Conservation (phyloP, 2,888 invertebrate genomes). For the Drosophila niveifrons region DNA sequence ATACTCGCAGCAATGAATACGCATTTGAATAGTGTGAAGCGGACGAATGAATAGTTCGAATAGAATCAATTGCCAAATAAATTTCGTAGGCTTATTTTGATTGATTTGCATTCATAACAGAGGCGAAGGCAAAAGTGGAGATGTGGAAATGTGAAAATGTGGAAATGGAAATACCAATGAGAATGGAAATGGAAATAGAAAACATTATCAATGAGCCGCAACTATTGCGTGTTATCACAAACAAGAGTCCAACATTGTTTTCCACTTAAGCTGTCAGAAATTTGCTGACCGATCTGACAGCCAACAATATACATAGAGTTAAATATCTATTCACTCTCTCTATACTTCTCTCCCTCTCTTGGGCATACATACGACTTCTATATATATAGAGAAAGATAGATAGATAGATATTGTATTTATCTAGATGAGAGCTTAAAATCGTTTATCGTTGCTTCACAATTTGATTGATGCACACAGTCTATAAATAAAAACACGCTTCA, state of each 20-base stretch:
- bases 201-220: conserved; percentile 22
- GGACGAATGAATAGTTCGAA: not conserved
- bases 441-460: conserved; percentile 32
- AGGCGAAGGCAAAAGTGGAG: not conserved
- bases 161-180: not conserved
- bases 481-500: conserved; percentile 13
- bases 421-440: conserved; percentile 15
- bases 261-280: conserved; percentile 62
- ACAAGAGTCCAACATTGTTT: conserved; percentile 61
- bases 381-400: not conserved
- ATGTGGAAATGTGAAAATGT: not conserved
- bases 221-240: conserved; percentile 36
- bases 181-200: not conserved
- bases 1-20: conserved; percentile 3
- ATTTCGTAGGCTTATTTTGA: conserved; percentile 27
- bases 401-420: conserved; percentile 29
- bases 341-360: not conserved
- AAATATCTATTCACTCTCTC: conserved; percentile 1
- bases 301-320: conserved; percentile 1
- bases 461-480: conserved; percentile 46
- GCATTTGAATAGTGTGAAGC: conserved; percentile 2
- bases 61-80: conserved; percentile 9
- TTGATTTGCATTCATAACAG: conserved; percentile 30
- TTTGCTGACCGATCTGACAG: conserved; percentile 24
- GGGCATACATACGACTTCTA: not conserved